Base-by-base conservation (phyloP, 2,797 vertebrate genomes). In the Ctenopoma kingsleyae region DNA sequence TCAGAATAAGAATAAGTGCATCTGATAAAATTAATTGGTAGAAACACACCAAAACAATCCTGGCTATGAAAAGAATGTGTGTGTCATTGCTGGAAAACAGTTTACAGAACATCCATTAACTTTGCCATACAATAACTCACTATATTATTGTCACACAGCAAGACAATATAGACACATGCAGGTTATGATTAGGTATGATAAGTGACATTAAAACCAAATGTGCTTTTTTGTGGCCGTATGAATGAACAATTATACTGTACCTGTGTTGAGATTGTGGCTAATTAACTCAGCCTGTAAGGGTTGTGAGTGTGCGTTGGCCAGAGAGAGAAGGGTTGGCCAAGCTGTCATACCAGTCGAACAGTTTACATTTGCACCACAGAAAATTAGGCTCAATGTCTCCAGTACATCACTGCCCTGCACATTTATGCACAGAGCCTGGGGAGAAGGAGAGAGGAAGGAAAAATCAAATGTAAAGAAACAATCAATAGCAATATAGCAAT, bases 371-470 rank as follows among this genome's bases (percentile, higher is more conserved):
- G 98, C 97, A 17, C 98, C 98, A 0, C 97, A 99, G 91, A 98
- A 98, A 51, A 99, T 89, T 78, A 99, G 93, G 0, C 96, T 94
- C 49, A 97, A 86, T 0, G 97, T 98, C 94, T 99, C 98, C 2
- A 95, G 93, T 81, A 99, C 91, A 90, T 99, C 98, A 8, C 92
- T 91, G 75, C 96, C 94, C 89, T 96, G 96, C 55, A 97, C 96
- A 0, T 97, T 95, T 0, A 87, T 95, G 67, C 97, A 98, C 65
- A 99, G 89, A 7, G 97, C 98, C 98, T 98, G 41, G 2, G 25
- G 62, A 71, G 54, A 68, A 19, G 48, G 6, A 46, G 47, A 70
- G 46, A 59, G n/a, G 3, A 56, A 53, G 2, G 40, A 20, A 32
- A 10, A 46, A 63, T 16, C 1, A 38, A 73, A 62, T 2, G 36